Evolutionary conservation across 1,140 invertebrate species (phyloP), one percentile per base, ranked within the genome.

Genomic region (Bombus pascuorum): DNA sequence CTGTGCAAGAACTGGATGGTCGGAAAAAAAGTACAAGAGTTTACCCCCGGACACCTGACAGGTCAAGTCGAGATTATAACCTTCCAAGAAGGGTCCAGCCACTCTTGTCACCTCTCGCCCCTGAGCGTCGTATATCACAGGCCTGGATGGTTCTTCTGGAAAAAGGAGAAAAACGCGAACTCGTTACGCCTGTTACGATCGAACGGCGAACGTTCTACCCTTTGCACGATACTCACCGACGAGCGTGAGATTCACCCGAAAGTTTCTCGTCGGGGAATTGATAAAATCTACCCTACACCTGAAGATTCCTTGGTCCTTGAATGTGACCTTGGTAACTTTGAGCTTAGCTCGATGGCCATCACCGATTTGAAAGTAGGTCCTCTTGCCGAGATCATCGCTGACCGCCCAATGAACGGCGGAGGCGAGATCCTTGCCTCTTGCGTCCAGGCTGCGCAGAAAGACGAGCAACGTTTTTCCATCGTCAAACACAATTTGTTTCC

Each of bases 11-110:
- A 37, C 9, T n/a, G 9, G 9, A 32, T 34, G 3, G 32, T 22
- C 0, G 2, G 1, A 1, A 15, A 47, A 47, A 10, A 3, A 15
- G 39, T 37, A 57, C 78, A 75, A 22, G 68, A 86, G 95, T 95
- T 96, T 96, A 98, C 98, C 98, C 94, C 98, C 98, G 90, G 96
- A 96, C 76, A 98, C 98, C 95, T 98, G 97, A 94, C 98, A 98
- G 85, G 97, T 97, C 39, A 98, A 95, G 85, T 97, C 96, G 13
- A 98, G 95, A 91, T 97, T 96, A 90, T 97, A 97, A 71, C 97
- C 98, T 95, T 98, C 98, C 84, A 97, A 96, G 94, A 98, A 98
- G 42, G 98, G 98, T 66, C 98, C 98, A 3, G 97, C 97, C 34
- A 97, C 94, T 70, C 96, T 96, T 74, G 96, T 95, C 79, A 98